Percentiles rank a stretch among this genome's conserved stretches.
phyloP scores from a whole-genome alignment of 2,113 vertebrate species.

The Rhea pennata region DNA sequence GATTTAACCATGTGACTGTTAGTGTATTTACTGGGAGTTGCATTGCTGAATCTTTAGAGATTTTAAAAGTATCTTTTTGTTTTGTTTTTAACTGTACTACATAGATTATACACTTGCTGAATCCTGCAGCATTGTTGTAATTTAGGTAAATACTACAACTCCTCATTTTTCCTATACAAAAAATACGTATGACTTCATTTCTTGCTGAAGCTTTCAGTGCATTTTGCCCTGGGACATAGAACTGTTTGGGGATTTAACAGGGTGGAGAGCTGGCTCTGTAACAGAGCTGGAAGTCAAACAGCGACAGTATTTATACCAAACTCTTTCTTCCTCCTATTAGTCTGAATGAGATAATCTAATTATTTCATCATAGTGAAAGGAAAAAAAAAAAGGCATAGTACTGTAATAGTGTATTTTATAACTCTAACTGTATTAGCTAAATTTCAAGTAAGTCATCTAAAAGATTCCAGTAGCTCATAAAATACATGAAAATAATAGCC shows the following conservation, averaged over 20 bases:
- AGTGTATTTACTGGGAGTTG: neutral
- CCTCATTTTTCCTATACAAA: neutral
- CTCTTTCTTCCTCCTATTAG: neutral
- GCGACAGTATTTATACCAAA: neutral
- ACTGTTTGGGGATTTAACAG: neutral
- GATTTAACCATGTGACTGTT: neutral
- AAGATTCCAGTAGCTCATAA: conserved; percentile 64
- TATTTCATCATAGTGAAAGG: conserved; percentile 32
- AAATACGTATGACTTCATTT: neutral
- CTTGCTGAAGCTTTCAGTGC: neutral
- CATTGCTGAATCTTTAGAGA: neutral
- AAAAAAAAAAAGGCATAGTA: neutral
- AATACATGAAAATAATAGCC: conserved; percentile 39
- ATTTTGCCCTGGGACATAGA: neutral
- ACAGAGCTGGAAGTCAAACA: neutral
- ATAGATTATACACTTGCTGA: neutral
- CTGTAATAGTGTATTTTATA: neutral
- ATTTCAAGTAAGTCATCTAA: conserved; percentile 56
- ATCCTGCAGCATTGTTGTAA: neutral
- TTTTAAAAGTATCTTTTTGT: neutral
- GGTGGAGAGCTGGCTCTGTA: neutral
- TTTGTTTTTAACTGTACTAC: neutral
- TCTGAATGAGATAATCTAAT: neutral
- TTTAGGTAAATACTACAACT: neutral
- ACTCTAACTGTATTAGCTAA: neutral